Evolutionary conservation across 2,113 vertebrate species (phyloP).

Genomic region (Pseudopipra pipra): DNA sequence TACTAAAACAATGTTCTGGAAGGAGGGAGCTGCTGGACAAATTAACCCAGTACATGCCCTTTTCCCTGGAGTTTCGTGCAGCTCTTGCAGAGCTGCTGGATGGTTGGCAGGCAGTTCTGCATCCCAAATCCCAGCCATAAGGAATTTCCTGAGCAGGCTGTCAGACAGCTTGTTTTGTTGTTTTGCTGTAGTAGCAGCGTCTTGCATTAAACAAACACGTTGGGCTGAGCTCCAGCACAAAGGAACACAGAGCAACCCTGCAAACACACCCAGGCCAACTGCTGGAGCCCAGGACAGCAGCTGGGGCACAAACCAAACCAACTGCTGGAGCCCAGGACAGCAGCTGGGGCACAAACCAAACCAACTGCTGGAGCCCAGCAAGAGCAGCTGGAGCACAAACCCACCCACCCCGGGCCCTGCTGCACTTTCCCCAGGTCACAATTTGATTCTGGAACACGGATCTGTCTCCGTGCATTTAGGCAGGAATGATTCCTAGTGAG

Average conservation of each 20-base stretch:
- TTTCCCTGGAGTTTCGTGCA: not conserved
- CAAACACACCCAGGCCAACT: rapidly evolving
- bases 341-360: not conserved
- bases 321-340: rapidly evolving
- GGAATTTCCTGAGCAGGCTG: not conserved
- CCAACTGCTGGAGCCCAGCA: rapidly evolving
- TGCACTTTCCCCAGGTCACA: not conserved
- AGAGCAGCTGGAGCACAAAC: not conserved
- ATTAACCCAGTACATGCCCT: constrained; percentile 43
- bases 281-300: rapidly evolving
- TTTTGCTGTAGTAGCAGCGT: not conserved
- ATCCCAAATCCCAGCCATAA: not conserved
- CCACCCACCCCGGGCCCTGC: rapidly evolving
- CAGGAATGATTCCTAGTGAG: rapidly evolving
- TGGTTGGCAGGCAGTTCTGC: not conserved
- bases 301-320: not conserved
- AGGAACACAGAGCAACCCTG: not conserved
- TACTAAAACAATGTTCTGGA: constrained; percentile 55
- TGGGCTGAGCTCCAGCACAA: not conserved
- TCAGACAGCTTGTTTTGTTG: not conserved
- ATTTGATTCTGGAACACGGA: rapidly evolving
- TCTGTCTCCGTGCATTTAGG: rapidly evolving
- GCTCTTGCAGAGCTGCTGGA: not conserved
- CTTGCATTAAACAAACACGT: not conserved
- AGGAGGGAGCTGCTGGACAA: constrained; percentile 43